Evolutionary conservation across 2,888 invertebrate species (phyloP).

Genomic region (Erebia palarica): DNA sequence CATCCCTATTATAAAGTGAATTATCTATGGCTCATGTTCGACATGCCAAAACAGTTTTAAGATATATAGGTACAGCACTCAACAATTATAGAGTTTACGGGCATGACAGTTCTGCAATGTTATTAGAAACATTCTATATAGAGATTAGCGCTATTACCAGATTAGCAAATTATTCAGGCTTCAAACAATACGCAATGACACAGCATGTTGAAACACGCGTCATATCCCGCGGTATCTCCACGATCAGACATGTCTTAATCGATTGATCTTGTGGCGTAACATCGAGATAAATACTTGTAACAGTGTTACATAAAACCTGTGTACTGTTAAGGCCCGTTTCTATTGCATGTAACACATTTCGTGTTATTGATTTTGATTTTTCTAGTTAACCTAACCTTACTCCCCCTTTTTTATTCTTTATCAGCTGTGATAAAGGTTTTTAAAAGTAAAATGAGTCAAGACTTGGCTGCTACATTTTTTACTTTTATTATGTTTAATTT

Average conservation of each 20-base stretch:
- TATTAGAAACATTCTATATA: not conserved
- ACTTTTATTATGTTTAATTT: no score
- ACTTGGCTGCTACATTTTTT: not conserved
- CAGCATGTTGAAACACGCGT: conserved; percentile 29
- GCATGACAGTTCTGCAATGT: not conserved
- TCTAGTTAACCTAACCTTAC: not conserved
- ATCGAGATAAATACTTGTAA: conserved; percentile 35
- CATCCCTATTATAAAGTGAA: no score
- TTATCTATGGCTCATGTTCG: no score
- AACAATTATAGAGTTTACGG: not conserved
- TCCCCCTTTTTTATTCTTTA: not conserved
- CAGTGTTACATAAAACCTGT: conserved; percentile 37
- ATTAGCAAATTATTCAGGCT: conserved; percentile 19
- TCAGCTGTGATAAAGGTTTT: not conserved
- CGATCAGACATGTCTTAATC: conserved; percentile 42
- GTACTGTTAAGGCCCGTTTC: conserved; percentile 21
- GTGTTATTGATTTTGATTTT: conserved; percentile 1
- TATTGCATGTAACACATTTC: conserved; percentile 17
- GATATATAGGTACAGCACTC: no score
- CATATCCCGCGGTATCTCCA: conserved; percentile 31
- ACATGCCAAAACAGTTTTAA: no score
- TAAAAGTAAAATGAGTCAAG: not conserved
- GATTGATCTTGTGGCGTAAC: conserved; percentile 39
- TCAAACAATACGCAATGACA: conserved; percentile 21
- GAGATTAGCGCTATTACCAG: not conserved